phyloP scores from a whole-genome alignment of 1,140 invertebrate genomes.

The Trichogramma pretiosum region DNA sequence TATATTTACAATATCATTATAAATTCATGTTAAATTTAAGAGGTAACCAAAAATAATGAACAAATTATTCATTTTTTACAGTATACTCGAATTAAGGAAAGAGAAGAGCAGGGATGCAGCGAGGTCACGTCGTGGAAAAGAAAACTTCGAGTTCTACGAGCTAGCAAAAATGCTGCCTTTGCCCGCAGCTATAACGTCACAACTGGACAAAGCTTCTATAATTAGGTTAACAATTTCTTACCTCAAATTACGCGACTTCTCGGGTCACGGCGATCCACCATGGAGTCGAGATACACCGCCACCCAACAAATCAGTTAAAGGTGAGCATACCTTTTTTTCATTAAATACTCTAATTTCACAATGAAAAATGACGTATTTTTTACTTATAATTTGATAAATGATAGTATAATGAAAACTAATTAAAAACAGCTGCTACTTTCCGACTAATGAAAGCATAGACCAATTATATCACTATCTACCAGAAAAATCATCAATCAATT shows the following conservation, averaged over 20 bases:
- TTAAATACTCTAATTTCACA: neutral
- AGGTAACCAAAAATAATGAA: too few species aligned
- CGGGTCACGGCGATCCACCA: conserved; percentile 86
- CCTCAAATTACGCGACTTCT: conserved; percentile 91
- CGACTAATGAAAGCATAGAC: too few species aligned
- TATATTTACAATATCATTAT: too few species aligned
- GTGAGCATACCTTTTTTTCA: conserved; percentile 46
- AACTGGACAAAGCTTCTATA: conserved; percentile 97
- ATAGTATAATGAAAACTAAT: too few species aligned
- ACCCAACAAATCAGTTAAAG: conserved; percentile 75
- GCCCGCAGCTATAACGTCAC: conserved; percentile 91
- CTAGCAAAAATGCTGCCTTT: conserved; percentile 94
- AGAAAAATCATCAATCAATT: too few species aligned
- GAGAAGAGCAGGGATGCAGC: conserved; percentile 96
- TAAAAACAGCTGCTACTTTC: too few species aligned
- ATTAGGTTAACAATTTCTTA: conserved; percentile 96
- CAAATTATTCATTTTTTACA: conserved; percentile 57
- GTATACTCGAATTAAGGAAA: conserved; percentile 91
- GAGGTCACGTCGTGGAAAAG: conserved; percentile 85
- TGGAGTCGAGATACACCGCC: conserved; percentile 75
- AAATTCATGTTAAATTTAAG: too few species aligned
- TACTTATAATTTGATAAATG: too few species aligned
- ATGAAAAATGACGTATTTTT: too few species aligned
- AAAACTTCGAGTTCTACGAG: conserved; percentile 98
- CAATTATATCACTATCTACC: too few species aligned